Evolutionary conservation across 2,113 vertebrate species (phyloP).

Genomic region (Nannobrachium achirus): DNA sequence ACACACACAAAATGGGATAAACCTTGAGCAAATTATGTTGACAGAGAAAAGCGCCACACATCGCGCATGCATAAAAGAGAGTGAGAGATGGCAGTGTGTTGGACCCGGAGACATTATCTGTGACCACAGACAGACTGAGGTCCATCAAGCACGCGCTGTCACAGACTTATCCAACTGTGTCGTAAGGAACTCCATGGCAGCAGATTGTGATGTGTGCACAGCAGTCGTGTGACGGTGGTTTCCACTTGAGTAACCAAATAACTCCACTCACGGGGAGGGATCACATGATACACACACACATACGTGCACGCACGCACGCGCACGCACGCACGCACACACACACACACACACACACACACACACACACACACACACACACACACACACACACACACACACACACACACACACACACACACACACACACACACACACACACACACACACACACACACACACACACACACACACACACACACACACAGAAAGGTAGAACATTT

Average conservation of each 20-base stretch:
- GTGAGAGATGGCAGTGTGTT: slow-evolving; percentile 7
- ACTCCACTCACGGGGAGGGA: slow-evolving; percentile 10
- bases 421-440: too few relatives aligned
- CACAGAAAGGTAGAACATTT: not conserved
- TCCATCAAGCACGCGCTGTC: slow-evolving; percentile 11
- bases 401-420: too few relatives aligned
- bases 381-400: too few relatives aligned
- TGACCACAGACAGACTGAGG: not conserved
- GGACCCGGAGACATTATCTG: slow-evolving; percentile 34
- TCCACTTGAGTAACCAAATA: slow-evolving; percentile 15
- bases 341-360: too few relatives aligned
- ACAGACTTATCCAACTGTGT: not conserved
- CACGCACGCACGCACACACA: too few relatives aligned
- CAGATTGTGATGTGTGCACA: not conserved
- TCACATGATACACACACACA: not conserved
- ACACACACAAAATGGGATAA: slow-evolving; percentile 21
- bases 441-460: too few relatives aligned
- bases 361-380: too few relatives aligned
- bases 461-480: too few relatives aligned
- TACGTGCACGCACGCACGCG: too few relatives aligned
- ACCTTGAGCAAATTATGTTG: slow-evolving; percentile 9
- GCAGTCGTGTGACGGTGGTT: slow-evolving; percentile 11
- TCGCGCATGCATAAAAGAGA: slow-evolving; percentile 19
- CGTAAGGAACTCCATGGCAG: not conserved
- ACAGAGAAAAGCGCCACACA: slow-evolving; percentile 4